These are phyloP conservation scores for Candoia aspera DNA, from an alignment of 2,113 vertebrate genomes.

Conservation along the genomic window DNA sequence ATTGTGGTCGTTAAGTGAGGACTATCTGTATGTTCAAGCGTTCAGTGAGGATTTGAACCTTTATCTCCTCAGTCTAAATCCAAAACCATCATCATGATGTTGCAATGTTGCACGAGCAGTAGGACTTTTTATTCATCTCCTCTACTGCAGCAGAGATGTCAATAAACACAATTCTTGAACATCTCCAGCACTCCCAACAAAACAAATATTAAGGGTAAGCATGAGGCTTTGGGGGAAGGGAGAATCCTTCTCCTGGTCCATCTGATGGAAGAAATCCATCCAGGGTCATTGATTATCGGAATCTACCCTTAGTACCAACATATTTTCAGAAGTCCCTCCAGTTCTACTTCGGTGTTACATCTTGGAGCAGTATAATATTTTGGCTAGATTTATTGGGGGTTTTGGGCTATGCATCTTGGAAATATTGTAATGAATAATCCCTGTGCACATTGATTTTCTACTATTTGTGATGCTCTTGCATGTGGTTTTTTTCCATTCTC, in stretches of 20 bases:
- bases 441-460: neutral
- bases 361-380: too few species aligned
- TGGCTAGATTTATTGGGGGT: neutral
- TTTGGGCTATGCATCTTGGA: neutral
- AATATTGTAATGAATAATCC: neutral
- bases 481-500: neutral
- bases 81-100: neutral
- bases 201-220: neutral
- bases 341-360: neutral
- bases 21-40: neutral
- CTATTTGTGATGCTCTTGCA: neutral
- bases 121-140: too few species aligned
- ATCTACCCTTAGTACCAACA: neutral
- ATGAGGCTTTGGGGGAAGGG: neutral
- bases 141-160: too few species aligned
- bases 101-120: neutral
- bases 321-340: neutral
- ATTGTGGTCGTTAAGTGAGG: too few species aligned
- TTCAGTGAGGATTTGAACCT: neutral
- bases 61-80: neutral
- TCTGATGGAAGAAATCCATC: neutral
- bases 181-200: too few species aligned
- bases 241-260: neutral
- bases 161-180: too few species aligned
- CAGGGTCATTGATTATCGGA: neutral